Percentiles rank a stretch among this genome's conserved stretches.
phyloP scores from a whole-genome alignment of 1,140 invertebrate species.

The Aphis craccivora region DNA sequence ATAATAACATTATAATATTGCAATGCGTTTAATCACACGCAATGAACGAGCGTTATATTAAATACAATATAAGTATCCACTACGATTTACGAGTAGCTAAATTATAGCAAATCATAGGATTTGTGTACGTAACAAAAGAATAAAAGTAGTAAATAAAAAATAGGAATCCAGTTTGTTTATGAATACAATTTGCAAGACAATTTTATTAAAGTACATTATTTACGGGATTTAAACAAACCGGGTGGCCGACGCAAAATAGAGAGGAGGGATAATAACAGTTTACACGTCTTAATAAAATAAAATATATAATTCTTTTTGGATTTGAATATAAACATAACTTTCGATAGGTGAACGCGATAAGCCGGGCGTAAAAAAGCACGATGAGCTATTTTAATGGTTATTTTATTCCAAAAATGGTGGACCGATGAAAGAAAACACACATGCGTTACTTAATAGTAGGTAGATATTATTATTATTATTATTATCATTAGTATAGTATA shows the following conservation, averaged over 20 bases:
- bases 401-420: conserved; percentile 26
- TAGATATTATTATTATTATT: too few species aligned
- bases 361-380: conserved; percentile 14
- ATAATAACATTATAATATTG: not conserved
- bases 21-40: not conserved
- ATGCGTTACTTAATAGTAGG: not conserved
- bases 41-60: not conserved
- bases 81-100: not conserved
- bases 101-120: not conserved
- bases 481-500: conserved; percentile 5
- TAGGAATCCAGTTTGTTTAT: not conserved
- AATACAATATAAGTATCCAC: not conserved
- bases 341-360: not conserved
- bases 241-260: not conserved
- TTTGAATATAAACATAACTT: not conserved
- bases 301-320: not conserved
- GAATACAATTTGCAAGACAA: conserved; percentile 5
- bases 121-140: conserved; percentile 11
- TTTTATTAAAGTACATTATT: conserved; percentile 32
- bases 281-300: conserved; percentile 35
- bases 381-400: not conserved
- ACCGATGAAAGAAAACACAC: not conserved
- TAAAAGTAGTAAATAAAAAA: conserved; percentile 36
- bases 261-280: not conserved
- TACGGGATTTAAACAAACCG: conserved; percentile 46